A percentile compares a stretch with the other conserved stretches of the same genome.
Conservation (phyloP, 2,113 vertebrate species). For the Epinephelus moara region DNA sequence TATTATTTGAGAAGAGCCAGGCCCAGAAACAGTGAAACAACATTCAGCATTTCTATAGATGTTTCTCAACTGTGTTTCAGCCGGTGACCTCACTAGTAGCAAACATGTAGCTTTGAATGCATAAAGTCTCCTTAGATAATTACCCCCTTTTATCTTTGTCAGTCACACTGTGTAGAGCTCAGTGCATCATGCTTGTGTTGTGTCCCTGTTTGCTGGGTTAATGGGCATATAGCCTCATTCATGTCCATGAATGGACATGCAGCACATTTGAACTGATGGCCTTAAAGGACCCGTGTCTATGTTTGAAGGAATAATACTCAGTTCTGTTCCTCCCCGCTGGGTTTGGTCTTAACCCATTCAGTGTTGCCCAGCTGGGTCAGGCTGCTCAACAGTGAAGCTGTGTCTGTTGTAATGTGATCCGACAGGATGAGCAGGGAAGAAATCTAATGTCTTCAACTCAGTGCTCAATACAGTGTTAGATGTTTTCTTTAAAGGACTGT, state of each 20-base stretch:
- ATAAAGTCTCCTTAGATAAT: constrained; percentile 33
- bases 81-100: background rate
- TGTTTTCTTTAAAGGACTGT: background rate
- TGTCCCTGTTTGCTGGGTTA: constrained; percentile 29
- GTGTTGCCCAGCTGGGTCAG: constrained; percentile 48
- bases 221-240: constrained; percentile 44
- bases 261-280: constrained; percentile 16
- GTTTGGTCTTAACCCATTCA: constrained; percentile 32
- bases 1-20: background rate
- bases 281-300: constrained; percentile 34
- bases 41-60: no score
- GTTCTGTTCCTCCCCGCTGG: constrained; percentile 23
- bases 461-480: background rate
- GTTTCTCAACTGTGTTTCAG: background rate
- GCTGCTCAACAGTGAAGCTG: constrained; percentile 39
- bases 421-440: constrained; percentile 2
- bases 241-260: constrained; percentile 41
- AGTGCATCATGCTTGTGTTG: constrained; percentile 8
- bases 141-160: constrained; percentile 15
- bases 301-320: constrained; percentile 37
- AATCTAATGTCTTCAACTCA: background rate
- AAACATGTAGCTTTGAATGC: constrained; percentile 10
- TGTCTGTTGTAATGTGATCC: constrained; percentile 40
- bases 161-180: constrained; percentile 16
- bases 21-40: background rate